phyloP scores from a whole-genome alignment of 2,113 vertebrate genomes.

The Abramis brama region DNA sequence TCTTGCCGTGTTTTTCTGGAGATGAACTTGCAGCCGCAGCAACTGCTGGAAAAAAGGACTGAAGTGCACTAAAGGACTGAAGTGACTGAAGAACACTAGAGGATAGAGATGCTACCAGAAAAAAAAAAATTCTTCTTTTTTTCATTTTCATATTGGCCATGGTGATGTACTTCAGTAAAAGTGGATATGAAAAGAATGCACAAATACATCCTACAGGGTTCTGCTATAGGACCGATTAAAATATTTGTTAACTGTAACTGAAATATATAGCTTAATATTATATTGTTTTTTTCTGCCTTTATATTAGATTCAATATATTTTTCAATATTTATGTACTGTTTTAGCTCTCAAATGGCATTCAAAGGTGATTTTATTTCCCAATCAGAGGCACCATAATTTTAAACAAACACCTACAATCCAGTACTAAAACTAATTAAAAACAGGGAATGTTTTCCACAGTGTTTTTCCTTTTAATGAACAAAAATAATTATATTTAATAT shows the following conservation, averaged over 20 bases:
- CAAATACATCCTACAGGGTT: not conserved
- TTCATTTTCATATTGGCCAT: not conserved
- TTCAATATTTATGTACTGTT: not conserved
- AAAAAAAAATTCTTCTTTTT: not conserved
- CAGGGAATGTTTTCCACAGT: not conserved
- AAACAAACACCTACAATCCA: not conserved
- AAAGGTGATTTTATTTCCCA: no score
- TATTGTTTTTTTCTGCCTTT: not conserved
- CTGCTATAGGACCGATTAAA: not conserved
- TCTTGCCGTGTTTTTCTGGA: conserved; percentile 27
- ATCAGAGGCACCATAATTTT: not conserved
- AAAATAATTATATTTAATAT: not conserved
- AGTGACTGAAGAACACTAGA: not conserved
- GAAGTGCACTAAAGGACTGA: not conserved
- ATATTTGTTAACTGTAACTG: not conserved
- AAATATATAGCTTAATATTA: not conserved
- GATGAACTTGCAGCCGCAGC: conserved; percentile 62
- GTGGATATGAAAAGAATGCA: conserved; percentile 15
- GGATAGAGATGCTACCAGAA: conserved; percentile 1
- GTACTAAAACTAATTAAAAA: not conserved
- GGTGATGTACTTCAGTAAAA: not conserved
- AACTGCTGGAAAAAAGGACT: conserved; percentile 56
- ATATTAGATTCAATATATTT: not conserved
- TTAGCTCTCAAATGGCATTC: not conserved
- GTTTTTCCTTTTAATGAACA: not conserved